Percentiles rank a stretch among this genome's conserved stretches.
phyloP scores from a whole-genome alignment of 2,888 invertebrate genomes.

The Crepidodera aurea region DNA sequence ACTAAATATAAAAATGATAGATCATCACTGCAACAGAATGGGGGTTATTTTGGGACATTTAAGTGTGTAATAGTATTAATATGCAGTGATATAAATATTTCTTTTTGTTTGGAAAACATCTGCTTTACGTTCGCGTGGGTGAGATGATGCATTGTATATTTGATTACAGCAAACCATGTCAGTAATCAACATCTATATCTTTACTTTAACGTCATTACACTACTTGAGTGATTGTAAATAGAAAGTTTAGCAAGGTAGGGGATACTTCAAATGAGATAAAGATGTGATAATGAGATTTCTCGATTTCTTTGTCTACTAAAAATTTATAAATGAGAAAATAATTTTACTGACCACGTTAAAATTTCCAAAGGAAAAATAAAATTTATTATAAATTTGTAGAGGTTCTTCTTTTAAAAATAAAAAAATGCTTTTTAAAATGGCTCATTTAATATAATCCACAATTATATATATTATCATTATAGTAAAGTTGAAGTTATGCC shows the following conservation, averaged over 20 bases:
- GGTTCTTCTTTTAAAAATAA: too few relatives aligned
- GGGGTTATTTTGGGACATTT: constrained; percentile 50
- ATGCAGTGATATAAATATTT: constrained; percentile 56
- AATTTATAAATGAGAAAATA: too few relatives aligned
- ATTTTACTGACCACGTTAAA: too few relatives aligned
- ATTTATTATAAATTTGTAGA: too few relatives aligned
- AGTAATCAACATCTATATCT: constrained; percentile 33
- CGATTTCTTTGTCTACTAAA: constrained; percentile 37
- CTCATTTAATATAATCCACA: too few relatives aligned
- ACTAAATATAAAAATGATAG: constrained; percentile 43
- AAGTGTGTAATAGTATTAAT: constrained; percentile 38
- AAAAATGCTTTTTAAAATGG: too few relatives aligned
- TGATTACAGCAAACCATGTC: constrained; percentile 54
- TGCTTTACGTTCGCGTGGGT: constrained; percentile 48
- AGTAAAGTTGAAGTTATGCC: too few relatives aligned
- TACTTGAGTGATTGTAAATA: constrained; percentile 49
- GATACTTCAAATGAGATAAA: constrained; percentile 41
- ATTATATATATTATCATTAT: too few relatives aligned
- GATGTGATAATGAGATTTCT: constrained; percentile 43
- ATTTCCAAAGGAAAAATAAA: too few relatives aligned
- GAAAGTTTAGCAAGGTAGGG: constrained; percentile 59
- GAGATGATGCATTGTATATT: constrained; percentile 51
- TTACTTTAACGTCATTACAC: constrained; percentile 27
- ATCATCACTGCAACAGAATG: constrained; percentile 51
- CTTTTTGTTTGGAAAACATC: constrained; percentile 53